These are phyloP conservation scores for Antennarius maculatus DNA, from an alignment of 2,797 vertebrate species.

Conservation along the genomic window DNA sequence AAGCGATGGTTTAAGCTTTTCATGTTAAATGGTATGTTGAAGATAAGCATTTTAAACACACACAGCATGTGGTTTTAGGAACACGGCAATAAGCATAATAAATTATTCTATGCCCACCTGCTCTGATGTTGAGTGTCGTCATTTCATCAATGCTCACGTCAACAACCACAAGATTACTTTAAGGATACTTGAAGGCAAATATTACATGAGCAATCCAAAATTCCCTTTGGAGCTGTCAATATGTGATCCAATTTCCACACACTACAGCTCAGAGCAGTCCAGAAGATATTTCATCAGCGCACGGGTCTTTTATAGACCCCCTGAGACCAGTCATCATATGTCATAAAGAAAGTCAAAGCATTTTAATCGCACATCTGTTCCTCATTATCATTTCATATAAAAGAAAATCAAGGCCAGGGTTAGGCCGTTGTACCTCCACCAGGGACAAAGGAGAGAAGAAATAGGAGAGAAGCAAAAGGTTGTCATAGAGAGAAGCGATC, in stretches of 20 bases:
- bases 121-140: constrained; percentile 14
- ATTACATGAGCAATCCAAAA: constrained; percentile 35
- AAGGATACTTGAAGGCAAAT: constrained; percentile 40
- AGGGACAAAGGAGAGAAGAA: constrained; percentile 44
- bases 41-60: constrained; percentile 17
- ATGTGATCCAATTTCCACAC: constrained; percentile 76
- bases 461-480: constrained; percentile 34
- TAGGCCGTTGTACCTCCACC: constrained; percentile 70
- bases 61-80: constrained; percentile 10
- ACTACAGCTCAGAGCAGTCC: constrained; percentile 53
- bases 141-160: constrained; percentile 33
- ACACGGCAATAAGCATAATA: constrained; percentile 8
- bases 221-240: constrained; percentile 53
- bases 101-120: constrained; percentile 19
- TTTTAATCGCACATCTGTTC: constrained; percentile 86
- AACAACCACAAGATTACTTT: constrained; percentile 18
- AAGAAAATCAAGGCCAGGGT: constrained; percentile 66
- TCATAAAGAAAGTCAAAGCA: constrained; percentile 80
- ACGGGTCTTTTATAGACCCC: constrained; percentile 78
- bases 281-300: constrained; percentile 78
- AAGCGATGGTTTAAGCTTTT: constrained; percentile 29
- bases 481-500: constrained; percentile 23
- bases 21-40: constrained; percentile 18
- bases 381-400: constrained; percentile 80
- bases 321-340: constrained; percentile 80